Conservation (phyloP, 2,797 vertebrate species). For the Periophthalmus magnuspinnatus region DNA sequence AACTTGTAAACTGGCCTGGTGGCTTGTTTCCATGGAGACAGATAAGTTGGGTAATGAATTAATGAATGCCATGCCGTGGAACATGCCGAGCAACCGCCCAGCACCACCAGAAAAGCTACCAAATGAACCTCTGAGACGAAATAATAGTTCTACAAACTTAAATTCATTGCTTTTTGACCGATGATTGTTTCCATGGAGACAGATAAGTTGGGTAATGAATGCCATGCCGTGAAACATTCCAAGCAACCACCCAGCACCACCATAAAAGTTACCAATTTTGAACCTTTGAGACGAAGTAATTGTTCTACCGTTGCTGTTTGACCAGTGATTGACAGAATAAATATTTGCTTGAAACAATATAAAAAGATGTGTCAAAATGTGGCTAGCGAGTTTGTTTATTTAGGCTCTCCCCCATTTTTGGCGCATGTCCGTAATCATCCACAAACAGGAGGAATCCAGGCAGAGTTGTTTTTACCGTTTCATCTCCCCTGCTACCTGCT, state of each 20-base stretch:
- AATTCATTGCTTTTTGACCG: background rate
- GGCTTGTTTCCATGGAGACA: background rate
- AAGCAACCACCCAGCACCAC: background rate
- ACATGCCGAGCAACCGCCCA: background rate
- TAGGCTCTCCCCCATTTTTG: constrained; percentile 20
- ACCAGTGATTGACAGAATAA: background rate
- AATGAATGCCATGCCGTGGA: background rate
- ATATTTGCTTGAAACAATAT: background rate
- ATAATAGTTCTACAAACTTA: background rate
- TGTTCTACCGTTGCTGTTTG: background rate
- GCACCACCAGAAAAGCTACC: no score
- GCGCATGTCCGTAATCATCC: constrained; percentile 19
- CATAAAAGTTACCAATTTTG: no score
- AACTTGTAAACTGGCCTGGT: background rate
- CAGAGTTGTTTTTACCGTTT: constrained; percentile 40
- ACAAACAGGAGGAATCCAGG: constrained; percentile 30
- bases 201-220: no score
- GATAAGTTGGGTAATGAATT: no score
- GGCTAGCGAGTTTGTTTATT: constrained; percentile 24
- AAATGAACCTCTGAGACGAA: no score
- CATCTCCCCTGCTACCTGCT: constrained; percentile 42
- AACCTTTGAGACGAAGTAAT: no score
- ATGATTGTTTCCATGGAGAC: background rate
- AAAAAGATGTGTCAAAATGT: background rate
- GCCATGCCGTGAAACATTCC: background rate